A percentile compares a stretch with the other conserved stretches of the same genome.
Conservation (phyloP, 2,888 invertebrate species). For the Apoda limacodes region DNA sequence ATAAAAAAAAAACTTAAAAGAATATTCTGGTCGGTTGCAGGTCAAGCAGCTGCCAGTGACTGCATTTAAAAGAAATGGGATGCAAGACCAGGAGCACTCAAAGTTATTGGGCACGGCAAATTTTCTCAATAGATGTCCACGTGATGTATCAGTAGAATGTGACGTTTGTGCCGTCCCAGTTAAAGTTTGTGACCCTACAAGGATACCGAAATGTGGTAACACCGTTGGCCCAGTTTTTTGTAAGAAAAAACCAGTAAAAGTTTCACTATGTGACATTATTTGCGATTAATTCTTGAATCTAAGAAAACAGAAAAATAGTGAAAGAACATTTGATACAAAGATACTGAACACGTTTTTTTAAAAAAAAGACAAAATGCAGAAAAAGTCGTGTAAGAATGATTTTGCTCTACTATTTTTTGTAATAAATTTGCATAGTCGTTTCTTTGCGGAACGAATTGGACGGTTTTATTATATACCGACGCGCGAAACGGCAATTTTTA, state of each 20-base stretch:
- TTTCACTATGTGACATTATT: conserved; percentile 42
- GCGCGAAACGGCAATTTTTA: too few species aligned
- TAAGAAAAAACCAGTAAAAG: conserved; percentile 43
- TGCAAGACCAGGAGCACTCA: conserved; percentile 60
- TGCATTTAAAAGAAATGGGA: conserved; percentile 61
- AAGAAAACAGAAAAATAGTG: too few species aligned
- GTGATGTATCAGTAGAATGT: conserved; percentile 45
- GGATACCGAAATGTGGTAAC: conserved; percentile 34
- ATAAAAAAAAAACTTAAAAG: conserved; percentile 6
- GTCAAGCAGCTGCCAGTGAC: conserved; percentile 48
- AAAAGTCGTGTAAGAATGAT: too few species aligned
- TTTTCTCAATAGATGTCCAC: conserved; percentile 43
- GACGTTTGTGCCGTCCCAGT: conserved; percentile 28
- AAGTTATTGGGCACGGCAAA: conserved; percentile 44
- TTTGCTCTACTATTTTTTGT: too few species aligned
- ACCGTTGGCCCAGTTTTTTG: conserved; percentile 25
- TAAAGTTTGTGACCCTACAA: conserved; percentile 39
- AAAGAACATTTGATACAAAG: too few species aligned
- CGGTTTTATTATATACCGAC: too few species aligned
- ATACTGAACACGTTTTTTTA: too few species aligned
- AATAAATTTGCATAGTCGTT: too few species aligned
- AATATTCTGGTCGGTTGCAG: conserved; percentile 54
- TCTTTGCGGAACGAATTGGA: too few species aligned
- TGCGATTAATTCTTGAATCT: conserved; percentile 37
- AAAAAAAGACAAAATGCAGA: too few species aligned